phyloP scores from a whole-genome alignment of 2,888 invertebrate species.

The Perdita meconis region DNA sequence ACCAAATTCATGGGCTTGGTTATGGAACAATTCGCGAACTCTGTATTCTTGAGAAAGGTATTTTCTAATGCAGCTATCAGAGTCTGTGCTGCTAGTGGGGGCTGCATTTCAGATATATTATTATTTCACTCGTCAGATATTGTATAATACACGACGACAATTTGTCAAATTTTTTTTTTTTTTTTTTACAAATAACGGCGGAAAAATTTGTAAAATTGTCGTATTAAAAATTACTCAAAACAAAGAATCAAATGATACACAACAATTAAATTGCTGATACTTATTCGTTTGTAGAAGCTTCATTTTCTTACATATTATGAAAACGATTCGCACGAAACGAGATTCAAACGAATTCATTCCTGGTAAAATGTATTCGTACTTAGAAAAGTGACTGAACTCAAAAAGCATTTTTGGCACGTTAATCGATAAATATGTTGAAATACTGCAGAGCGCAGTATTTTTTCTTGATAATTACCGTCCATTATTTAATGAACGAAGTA shows the following conservation, averaged over 20 bases:
- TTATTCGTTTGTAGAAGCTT: conserved; percentile 26
- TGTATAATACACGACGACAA: conserved; percentile 52
- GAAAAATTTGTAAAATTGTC: conserved; percentile 61
- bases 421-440: neutral
- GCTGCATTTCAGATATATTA: conserved; percentile 75
- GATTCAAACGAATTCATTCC: conserved; percentile 26
- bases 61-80: conserved; percentile 80
- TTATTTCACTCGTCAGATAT: conserved; percentile 60
- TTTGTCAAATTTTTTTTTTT: conserved; percentile 51
- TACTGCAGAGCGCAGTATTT: neutral
- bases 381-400: conserved; percentile 30
- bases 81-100: conserved; percentile 76
- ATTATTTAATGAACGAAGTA: neutral
- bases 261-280: conserved; percentile 54
- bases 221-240: conserved; percentile 35
- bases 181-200: neutral
- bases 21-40: conserved; percentile 78
- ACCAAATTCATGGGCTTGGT: conserved; percentile 75
- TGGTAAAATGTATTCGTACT: conserved; percentile 21
- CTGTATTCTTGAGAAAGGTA: conserved; percentile 78
- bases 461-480: neutral
- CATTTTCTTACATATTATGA: conserved; percentile 41
- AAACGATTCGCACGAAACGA: conserved; percentile 34
- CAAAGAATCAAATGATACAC: conserved; percentile 47
- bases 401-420: neutral